Base-by-base conservation (phyloP, 2,888 invertebrate species). In the Dolomedes plantarius region DNA sequence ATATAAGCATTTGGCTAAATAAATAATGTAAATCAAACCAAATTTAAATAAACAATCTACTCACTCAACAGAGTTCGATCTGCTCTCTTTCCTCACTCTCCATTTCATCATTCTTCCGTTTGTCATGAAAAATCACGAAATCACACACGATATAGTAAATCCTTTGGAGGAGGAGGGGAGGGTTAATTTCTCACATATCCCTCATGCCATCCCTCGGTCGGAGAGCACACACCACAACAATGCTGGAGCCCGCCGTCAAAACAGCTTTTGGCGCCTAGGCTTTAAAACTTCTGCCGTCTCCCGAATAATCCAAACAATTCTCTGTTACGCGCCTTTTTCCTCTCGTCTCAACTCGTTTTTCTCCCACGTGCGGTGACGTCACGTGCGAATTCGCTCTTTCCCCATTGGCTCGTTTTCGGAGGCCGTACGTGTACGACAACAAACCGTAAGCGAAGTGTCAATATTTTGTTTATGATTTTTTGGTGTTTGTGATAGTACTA, bases 51-150 rank as follows among this genome's bases (percentile, higher is more conserved):
- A n/a, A n/a, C n/a, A n/a, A n/a, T n/a, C 36, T 23, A 86, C 86
- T 77, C 67, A 86, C 86, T 86, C 86, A 7, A 76, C 39, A 11
- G 74, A 71, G 46, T 39, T 79, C 50, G 71, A 75, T 9, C 56
- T 46, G 27, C 62, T 76, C 31, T 71, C 79, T 77, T 64, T 86
- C 29, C 41, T 50, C 50, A 86, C 80, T 72, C 86, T 32, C 86
- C 86, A 86, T 86, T 86, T 86, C 86, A 86, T 86, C 86, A 86
- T 86, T 31, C 64, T 86, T 64, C 28, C 46, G 39, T 41, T 36
- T 74, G 28, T 31, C 77, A 77, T 77, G 16, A 6, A 71, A 71
- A 29, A 56, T 56, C 56, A 2, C n/a, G 2, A 46, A 46, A 46
- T 46, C 46, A 46, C 3, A 56, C 5, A 19, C 5, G 3, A 6